Percentiles rank a stretch among this genome's conserved stretches.
These are phyloP conservation scores for Cladorhizidae sp. DNA, from an alignment of 37 sponge, comb jelly and placozoan genomes.

Conservation along the genomic window DNA sequence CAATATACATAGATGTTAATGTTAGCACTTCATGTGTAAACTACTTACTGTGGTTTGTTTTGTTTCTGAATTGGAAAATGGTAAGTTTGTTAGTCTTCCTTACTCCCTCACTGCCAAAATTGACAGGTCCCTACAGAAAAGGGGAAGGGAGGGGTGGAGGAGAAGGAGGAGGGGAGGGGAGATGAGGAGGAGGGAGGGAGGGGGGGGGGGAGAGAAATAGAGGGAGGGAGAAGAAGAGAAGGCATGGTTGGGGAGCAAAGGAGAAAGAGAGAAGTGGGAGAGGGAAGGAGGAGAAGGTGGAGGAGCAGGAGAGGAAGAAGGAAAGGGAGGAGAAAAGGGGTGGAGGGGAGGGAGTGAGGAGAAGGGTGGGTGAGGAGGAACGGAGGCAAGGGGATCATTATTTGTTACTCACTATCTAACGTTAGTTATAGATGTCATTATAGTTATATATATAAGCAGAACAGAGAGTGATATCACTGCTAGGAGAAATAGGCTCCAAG, in stretches of 20 bases:
- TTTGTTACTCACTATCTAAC: too few species aligned
- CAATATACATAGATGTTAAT: neutral
- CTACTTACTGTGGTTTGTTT: neutral
- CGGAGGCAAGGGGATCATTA: too few species aligned
- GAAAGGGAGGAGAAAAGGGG: too few species aligned
- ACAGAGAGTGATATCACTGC: too few species aligned
- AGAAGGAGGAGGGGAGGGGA: neutral
- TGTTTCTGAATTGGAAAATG: constrained; percentile 16
- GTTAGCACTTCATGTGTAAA: neutral
- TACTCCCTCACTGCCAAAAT: constrained; percentile 18
- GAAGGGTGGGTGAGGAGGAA: too few species aligned
- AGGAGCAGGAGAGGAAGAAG: too few species aligned
- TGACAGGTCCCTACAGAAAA: constrained; percentile 19
- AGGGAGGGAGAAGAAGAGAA: neutral
- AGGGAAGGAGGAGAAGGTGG: too few species aligned
- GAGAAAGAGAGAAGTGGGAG: neutral
- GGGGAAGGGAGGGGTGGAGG: neutral
- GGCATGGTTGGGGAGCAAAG: neutral
- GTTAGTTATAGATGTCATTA: too few species aligned
- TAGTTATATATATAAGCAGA: too few species aligned
- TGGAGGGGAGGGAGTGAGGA: too few species aligned
- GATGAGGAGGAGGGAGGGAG: neutral
- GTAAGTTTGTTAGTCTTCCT: neutral
- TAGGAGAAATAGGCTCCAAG: too few species aligned
- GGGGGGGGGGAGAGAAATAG: neutral